Conservation (phyloP, 2,888 invertebrate species). For the Megaustenia siamemsis region DNA sequence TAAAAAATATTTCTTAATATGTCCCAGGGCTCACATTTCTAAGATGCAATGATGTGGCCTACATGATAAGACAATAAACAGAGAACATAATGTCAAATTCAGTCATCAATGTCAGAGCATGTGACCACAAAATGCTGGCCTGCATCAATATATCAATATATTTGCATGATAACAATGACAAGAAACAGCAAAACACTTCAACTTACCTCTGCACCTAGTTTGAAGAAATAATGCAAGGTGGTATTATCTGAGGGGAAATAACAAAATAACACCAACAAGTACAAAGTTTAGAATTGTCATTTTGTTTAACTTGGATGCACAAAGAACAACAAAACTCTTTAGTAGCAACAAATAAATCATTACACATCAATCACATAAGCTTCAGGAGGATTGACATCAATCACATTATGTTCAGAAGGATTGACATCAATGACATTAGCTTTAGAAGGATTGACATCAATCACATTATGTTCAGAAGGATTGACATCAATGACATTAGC, state of each 20-base stretch:
- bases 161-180: background rate
- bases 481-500: no score
- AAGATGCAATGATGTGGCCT: no score
- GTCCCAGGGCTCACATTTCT: no score
- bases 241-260: conserved; percentile 70
- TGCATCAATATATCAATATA: background rate
- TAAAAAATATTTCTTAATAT: no score
- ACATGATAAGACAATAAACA: background rate
- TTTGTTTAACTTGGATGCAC: background rate
- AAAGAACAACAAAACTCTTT: no score
- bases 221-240: conserved; percentile 76
- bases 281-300: background rate
- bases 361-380: no score
- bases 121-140: background rate
- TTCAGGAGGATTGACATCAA: no score
- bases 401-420: no score
- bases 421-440: no score
- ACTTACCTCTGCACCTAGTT: conserved; percentile 75
- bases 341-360: no score
- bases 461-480: no score
- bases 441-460: no score
- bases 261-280: conserved; percentile 21
- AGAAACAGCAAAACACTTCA: background rate
- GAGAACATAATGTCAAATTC: background rate
- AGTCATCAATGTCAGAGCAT: background rate